A percentile compares a stretch with the other conserved stretches of the same genome.
These are phyloP conservation scores for Xerus rutilus DNA, from an alignment of 2,797 vertebrate species.

Conservation along the genomic window DNA sequence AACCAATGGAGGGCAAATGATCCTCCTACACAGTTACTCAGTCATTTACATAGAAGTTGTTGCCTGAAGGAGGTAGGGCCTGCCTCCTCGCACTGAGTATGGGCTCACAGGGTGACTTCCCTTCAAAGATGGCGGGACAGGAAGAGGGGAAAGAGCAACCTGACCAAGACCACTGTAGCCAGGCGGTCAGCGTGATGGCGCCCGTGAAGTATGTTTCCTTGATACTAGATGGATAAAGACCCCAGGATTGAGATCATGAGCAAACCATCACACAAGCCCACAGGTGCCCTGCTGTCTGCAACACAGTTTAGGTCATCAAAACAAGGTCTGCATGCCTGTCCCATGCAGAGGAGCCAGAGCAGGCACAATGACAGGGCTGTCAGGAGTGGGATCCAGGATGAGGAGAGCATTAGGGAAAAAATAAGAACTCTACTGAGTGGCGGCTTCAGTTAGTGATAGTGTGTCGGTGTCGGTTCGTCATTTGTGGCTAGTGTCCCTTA, in stretches of 20 bases:
- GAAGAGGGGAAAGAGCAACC: too few relatives aligned
- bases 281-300: neutral
- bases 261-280: neutral
- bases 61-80: neutral
- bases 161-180: fast-evolving
- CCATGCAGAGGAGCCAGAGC: too few relatives aligned
- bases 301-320: neutral
- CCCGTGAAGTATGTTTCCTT: fast-evolving
- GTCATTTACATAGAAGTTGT: too few relatives aligned
- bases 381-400: neutral
- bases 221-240: neutral
- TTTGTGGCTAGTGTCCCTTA: neutral
- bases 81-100: neutral
- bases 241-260: neutral
- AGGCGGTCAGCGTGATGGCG: too few relatives aligned
- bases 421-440: neutral
- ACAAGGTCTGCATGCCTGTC: neutral
- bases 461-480: neutral
- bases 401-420: neutral
- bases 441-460: neutral
- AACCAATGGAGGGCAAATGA: too few relatives aligned
- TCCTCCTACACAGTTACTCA: neutral
- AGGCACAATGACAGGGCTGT: neutral
- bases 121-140: neutral
- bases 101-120: fast-evolving